A percentile compares a stretch with the other conserved stretches of the same genome.
Conservation (phyloP, 2,113 vertebrate species). For the Thymallus thymallus region DNA sequence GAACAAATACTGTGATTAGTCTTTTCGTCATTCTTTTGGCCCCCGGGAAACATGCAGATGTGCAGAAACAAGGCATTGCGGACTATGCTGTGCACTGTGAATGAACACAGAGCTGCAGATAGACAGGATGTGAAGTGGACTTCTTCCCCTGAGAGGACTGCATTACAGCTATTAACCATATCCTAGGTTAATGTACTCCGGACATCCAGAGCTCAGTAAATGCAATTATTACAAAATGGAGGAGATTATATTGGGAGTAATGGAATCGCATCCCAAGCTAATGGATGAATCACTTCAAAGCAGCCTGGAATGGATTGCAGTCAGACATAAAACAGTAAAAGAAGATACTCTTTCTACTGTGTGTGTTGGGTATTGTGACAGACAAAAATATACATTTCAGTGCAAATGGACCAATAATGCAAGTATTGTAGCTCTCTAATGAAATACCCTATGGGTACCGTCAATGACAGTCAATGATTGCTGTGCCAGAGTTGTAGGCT, state of each 20-base stretch:
- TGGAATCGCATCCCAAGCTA: conserved; percentile 48
- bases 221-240: conserved; percentile 46
- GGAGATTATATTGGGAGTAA: conserved; percentile 45
- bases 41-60: no score
- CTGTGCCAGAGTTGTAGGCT: background rate
- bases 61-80: no score
- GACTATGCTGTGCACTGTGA: no score
- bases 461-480: no score
- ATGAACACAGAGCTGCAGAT: no score
- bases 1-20: background rate
- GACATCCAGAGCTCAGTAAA: conserved; percentile 49
- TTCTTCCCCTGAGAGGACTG: no score
- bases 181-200: conserved; percentile 16
- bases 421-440: background rate
- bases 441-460: background rate
- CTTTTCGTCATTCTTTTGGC: background rate
- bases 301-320: conserved; percentile 15
- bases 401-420: background rate
- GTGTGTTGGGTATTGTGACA: no score
- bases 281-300: conserved; percentile 32
- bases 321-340: no score
- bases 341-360: no score
- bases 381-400: no score
- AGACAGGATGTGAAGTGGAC: no score
- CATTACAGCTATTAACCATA: conserved; percentile 17